A percentile compares a stretch with the other conserved stretches of the same genome.
Evolutionary conservation across 2,888 invertebrate genomes (phyloP).

Genomic region (Apomyelois bistriatella): DNA sequence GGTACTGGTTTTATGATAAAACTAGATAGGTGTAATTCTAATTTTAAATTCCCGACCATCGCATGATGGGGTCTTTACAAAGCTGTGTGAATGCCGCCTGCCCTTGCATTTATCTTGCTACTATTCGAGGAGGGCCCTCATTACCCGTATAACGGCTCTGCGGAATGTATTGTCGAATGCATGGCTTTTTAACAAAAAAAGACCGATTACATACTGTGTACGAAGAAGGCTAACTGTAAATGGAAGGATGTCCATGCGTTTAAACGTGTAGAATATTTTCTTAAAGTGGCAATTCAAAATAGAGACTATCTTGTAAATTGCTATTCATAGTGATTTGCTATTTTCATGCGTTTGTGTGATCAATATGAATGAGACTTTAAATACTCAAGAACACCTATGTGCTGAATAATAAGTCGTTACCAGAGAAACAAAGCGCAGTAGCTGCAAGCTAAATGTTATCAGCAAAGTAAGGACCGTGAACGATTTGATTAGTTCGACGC

Average conservation of each 20-base stretch:
- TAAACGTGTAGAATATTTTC: slow-evolving; percentile 9
- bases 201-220: slow-evolving; percentile 13
- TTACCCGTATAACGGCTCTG: slow-evolving; percentile 38
- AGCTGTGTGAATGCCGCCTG: slow-evolving; percentile 29
- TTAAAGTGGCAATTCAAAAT: background rate
- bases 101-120: slow-evolving; percentile 32
- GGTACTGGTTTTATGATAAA: no score
- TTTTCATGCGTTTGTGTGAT: no score
- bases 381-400: background rate
- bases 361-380: background rate
- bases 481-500: slow-evolving; percentile 76
- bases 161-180: slow-evolving; percentile 20
- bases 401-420: slow-evolving; percentile 38
- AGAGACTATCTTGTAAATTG: background rate
- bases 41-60: background rate
- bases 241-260: slow-evolving; percentile 9
- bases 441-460: slow-evolving; percentile 47
- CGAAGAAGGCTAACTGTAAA: slow-evolving; percentile 16
- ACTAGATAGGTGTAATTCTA: no score
- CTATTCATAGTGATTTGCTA: background rate
- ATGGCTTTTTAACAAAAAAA: slow-evolving; percentile 16
- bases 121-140: slow-evolving; percentile 33
- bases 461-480: slow-evolving; percentile 69
- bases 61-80: slow-evolving; percentile 20
- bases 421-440: slow-evolving; percentile 46